phyloP scores from a whole-genome alignment of 2,797 vertebrate species.

The Molossus alvarezi region DNA sequence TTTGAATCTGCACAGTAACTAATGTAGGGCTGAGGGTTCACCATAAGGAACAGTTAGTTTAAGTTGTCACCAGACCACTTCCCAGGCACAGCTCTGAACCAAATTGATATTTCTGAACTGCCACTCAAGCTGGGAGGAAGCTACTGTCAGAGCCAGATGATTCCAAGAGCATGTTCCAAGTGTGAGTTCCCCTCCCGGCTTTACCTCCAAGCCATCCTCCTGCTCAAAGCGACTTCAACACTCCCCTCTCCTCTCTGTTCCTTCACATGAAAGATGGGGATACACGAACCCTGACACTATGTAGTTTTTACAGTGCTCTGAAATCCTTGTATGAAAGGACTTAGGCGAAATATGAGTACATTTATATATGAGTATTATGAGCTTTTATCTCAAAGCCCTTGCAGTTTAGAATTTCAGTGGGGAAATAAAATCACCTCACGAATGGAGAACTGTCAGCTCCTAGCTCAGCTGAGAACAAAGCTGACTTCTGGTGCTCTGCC shows the following conservation, averaged over 20 bases:
- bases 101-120: background rate
- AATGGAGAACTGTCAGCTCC: background rate
- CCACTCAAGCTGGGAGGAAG: slow-evolving; percentile 12
- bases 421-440: slow-evolving; percentile 33
- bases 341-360: slow-evolving; percentile 64
- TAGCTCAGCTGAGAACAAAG: background rate
- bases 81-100: background rate
- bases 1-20: slow-evolving; percentile 26
- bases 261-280: slow-evolving; percentile 58
- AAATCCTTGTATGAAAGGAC: slow-evolving; percentile 74
- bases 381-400: slow-evolving; percentile 67
- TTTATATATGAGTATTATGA: slow-evolving; percentile 38
- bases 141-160: background rate
- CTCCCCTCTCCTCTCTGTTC: slow-evolving; percentile 8
- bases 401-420: slow-evolving; percentile 8
- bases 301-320: slow-evolving; percentile 46
- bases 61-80: background rate
- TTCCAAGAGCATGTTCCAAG: background rate
- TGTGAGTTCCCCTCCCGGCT: background rate
- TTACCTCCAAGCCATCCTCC: background rate
- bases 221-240: slow-evolving; percentile 18
- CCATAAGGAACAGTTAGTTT: background rate
- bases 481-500: background rate
- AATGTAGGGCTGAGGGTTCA: background rate
- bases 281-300: background rate